phyloP scores from a whole-genome alignment of 2,113 vertebrate species.

The Alexandromys fortis region DNA sequence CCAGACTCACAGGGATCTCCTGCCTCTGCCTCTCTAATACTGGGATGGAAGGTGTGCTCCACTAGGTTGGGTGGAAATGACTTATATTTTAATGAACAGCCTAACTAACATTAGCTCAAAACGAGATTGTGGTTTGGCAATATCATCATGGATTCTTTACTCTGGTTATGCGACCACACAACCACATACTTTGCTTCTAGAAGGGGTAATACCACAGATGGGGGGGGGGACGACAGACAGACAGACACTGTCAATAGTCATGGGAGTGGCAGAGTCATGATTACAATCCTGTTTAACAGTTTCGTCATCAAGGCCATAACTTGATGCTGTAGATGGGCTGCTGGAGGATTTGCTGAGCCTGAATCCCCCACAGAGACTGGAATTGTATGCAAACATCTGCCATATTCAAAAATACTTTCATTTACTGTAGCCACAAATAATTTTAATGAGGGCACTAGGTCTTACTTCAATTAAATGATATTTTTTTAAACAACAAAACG shows the following conservation, averaged over 20 bases:
- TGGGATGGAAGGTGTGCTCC: not conserved
- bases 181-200: conserved; percentile 11
- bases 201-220: not conserved
- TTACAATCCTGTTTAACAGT: not conserved
- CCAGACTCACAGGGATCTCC: not conserved
- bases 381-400: conserved; percentile 27
- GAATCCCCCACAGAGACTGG: not conserved
- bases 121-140: not conserved
- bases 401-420: conserved; percentile 37
- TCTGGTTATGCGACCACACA: not conserved
- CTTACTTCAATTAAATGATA: conserved; percentile 26
- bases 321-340: not conserved
- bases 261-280: not conserved
- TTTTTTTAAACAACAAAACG: conserved; percentile 34
- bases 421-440: conserved; percentile 19
- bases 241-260: not conserved
- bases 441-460: conserved; percentile 36
- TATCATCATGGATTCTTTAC: conserved; percentile 28
- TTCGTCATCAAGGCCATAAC: not conserved
- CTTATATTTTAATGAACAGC: conserved; percentile 33
- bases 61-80: not conserved
- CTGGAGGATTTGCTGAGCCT: not conserved
- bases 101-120: conserved; percentile 28
- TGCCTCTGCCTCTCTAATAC: not conserved
- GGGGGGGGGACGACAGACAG: too few relatives aligned